Percentiles rank a stretch among this genome's conserved stretches.
These are phyloP conservation scores for Calosoma granatense DNA, from an alignment of 1,140 invertebrate genomes.

Conservation along the genomic window DNA sequence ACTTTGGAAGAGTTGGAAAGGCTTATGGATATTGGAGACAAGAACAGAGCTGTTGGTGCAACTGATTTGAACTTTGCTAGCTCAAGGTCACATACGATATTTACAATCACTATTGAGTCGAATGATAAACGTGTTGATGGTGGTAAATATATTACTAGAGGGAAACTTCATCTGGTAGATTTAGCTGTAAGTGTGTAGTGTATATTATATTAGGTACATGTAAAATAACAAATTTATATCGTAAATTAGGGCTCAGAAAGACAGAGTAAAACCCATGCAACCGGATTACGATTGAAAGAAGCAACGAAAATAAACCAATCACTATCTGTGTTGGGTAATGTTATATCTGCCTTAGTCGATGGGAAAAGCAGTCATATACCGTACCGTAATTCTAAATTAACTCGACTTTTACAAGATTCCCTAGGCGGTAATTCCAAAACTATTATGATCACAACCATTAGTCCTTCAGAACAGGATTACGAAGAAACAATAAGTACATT, in stretches of 20 bases:
- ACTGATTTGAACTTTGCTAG: conserved; percentile 91
- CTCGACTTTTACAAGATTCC: conserved; percentile 85
- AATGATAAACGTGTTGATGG: conserved; percentile 68
- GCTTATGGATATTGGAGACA: conserved; percentile 76
- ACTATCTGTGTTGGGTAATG: conserved; percentile 86
- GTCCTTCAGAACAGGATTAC: conserved; percentile 92
- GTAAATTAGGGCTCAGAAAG: conserved; percentile 57
- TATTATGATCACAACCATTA: conserved; percentile 91
- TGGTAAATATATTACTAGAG: conserved; percentile 58
- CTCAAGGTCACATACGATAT: conserved; percentile 96
- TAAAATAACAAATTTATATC: not conserved
- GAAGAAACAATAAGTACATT: conserved; percentile 96
- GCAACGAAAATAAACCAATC: conserved; percentile 94
- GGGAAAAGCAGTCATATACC: conserved; percentile 90
- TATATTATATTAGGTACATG: not conserved
- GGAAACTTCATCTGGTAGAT: conserved; percentile 64
- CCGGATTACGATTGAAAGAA: conserved; percentile 80
- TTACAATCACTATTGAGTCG: conserved; percentile 95
- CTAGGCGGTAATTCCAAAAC: conserved; percentile 95
- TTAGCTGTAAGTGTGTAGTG: conserved; percentile 41
- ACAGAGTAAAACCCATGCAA: conserved; percentile 85
- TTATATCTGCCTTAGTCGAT: conserved; percentile 90
- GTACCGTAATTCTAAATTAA: conserved; percentile 91
- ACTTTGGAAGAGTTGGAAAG: conserved; percentile 64
- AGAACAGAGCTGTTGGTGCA: conserved; percentile 55